Percentiles rank a stretch among this genome's conserved stretches.
phyloP scores from a whole-genome alignment of 2,113 vertebrate genomes.

The Bungarus multicinctus region DNA sequence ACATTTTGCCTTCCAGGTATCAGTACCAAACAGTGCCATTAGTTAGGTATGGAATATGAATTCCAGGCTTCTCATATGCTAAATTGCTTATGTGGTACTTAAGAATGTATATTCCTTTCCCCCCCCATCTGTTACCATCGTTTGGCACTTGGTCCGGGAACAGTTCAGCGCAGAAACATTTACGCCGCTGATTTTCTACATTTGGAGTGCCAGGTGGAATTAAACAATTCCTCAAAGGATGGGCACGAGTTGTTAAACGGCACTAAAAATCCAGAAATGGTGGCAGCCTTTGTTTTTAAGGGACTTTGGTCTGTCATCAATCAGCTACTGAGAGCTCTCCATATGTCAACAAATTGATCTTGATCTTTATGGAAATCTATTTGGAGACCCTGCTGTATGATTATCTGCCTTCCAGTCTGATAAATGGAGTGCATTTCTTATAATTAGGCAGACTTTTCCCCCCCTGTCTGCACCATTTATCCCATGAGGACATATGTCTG shows the following conservation, averaged over 20 bases:
- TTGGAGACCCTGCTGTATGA: conserved; percentile 9
- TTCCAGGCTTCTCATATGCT: conserved; percentile 63
- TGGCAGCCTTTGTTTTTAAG: conserved; percentile 39
- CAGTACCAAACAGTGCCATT: conserved; percentile 32
- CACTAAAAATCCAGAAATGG: conserved; percentile 44
- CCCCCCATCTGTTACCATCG: conserved; percentile 63
- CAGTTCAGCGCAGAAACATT: conserved; percentile 64
- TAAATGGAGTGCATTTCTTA: background rate
- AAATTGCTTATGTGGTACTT: conserved; percentile 64
- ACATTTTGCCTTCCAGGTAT: background rate
- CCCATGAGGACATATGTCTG: rapidly evolving
- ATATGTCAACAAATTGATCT: conserved; percentile 44
- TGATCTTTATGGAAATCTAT: conserved; percentile 44
- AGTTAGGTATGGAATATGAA: conserved; percentile 47
- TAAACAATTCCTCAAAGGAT: conserved; percentile 61
- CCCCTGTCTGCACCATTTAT: background rate
- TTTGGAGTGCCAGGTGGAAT: conserved; percentile 63
- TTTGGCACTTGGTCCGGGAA: conserved; percentile 61
- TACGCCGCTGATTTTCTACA: conserved; percentile 50
- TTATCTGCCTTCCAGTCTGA: background rate
- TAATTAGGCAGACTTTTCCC: background rate
- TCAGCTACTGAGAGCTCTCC: conserved; percentile 21
- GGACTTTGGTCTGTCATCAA: conserved; percentile 27
- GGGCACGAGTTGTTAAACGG: conserved; percentile 13
- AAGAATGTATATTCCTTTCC: conserved; percentile 46